phyloP scores from a whole-genome alignment of 2,888 invertebrate species.

The Ptychoptera contaminata region DNA sequence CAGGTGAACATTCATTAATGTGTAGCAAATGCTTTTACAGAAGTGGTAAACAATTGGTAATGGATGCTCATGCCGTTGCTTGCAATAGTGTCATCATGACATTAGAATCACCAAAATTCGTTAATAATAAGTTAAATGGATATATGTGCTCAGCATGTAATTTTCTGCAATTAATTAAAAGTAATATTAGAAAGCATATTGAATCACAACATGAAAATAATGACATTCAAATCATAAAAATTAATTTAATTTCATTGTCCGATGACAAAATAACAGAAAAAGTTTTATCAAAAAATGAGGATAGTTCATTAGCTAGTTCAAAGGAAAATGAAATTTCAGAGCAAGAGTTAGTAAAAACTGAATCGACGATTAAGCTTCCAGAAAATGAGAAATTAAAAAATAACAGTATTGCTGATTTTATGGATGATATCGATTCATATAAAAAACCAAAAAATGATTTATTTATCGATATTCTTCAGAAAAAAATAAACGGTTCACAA shows the following conservation, averaged over 20 bases:
- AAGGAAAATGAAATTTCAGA: constrained; percentile 12
- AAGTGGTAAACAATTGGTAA: constrained; percentile 7
- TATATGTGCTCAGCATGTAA: constrained; percentile 58
- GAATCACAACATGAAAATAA: constrained; percentile 16
- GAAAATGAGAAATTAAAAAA: too few species aligned
- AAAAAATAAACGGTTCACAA: too few species aligned
- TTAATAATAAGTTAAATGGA: constrained; percentile 21
- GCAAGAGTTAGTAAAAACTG: constrained; percentile 5
- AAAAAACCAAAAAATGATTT: too few species aligned
- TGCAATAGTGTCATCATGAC: constrained; percentile 5
- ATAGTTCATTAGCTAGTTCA: too few species aligned
- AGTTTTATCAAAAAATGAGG: constrained; percentile 12
- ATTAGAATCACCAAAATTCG: neutral
- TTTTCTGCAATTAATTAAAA: constrained; percentile 48
- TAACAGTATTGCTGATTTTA: too few species aligned
- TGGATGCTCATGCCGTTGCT: constrained; percentile 10
- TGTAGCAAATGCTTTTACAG: constrained; percentile 42
- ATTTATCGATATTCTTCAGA: too few species aligned
- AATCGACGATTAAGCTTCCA: neutral
- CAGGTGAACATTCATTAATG: constrained; percentile 56
- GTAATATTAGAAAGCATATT: constrained; percentile 46
- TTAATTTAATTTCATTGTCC: too few species aligned
- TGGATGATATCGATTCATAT: too few species aligned
- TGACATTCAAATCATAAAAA: neutral
- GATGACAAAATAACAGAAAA: constrained; percentile 8